phyloP scores from a whole-genome alignment of 1,140 invertebrate species.

The Lineus longissimus region DNA sequence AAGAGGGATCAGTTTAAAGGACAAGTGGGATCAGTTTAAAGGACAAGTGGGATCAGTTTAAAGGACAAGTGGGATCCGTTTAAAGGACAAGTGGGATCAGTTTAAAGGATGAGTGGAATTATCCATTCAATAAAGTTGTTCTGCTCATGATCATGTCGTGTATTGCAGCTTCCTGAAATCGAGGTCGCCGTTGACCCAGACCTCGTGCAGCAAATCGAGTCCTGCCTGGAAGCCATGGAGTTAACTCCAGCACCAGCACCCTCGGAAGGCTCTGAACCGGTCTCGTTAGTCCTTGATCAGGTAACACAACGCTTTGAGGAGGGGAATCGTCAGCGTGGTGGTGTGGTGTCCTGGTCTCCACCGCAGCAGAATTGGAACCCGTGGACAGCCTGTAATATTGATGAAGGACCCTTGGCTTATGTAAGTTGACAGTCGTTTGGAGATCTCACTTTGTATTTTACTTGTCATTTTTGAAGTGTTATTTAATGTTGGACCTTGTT shows the following conservation, averaged over 20 bases:
- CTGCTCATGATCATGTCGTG: background rate
- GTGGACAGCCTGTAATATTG: conserved; percentile 91
- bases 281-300: conserved; percentile 61
- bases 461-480: no score
- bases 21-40: no score
- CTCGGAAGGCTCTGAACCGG: conserved; percentile 23
- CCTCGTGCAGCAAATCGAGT: conserved; percentile 63
- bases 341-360: conserved; percentile 92
- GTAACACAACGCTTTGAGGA: conserved; percentile 62
- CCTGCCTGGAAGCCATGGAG: conserved; percentile 63
- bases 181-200: conserved; percentile 71
- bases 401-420: conserved; percentile 81
- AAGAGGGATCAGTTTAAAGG: background rate
- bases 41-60: no score
- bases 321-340: conserved; percentile 55
- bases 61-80: no score
- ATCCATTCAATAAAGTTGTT: conserved; percentile 3
- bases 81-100: no score
- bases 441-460: no score
- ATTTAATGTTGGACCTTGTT: no score
- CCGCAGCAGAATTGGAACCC: conserved; percentile 94
- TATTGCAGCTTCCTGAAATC: conserved; percentile 60
- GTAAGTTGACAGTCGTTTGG: conserved; percentile 45
- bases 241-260: conserved; percentile 55
- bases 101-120: no score